Base-by-base conservation (phyloP, 2,113 vertebrate species). In the Leptodactylus fuscus region DNA sequence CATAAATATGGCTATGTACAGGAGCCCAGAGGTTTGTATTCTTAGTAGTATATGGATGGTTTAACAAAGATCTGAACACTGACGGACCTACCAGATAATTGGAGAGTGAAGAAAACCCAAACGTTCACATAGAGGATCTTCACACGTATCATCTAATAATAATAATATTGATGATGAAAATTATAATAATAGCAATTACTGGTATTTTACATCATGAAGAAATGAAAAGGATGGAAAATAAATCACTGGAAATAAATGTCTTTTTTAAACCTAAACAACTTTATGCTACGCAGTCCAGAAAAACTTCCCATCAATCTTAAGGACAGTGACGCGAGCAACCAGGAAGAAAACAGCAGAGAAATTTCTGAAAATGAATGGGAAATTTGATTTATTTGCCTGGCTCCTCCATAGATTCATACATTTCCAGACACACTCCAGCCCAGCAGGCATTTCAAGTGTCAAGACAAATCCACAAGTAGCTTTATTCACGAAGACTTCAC, bases 401-500 rank as follows among this genome's bases (percentile, higher is more conserved):
- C 65, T 86, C 70, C 38, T 86, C 71, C 84, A 81, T 73, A 73
- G 84, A 41, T 46, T 80, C 65, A 81, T 86, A 81, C 76, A 73
- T 44, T 81, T 58, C 62, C 67, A 81, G 84, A 86, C 67, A 86
- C 65, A 41, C 84, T 46, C 60, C 36, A 70, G 76, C 84, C 84
- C 84, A 73, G 84, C 76, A 86, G 84, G 84, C 76, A 86, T 86
- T 86, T 81, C 36, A 86, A 80, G 77, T 81, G 84, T 86, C 84
- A 86, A 86, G 77, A 79, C 76, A 60, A 86, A 86, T 86, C 65
- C 84, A 81, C 18, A 36, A 58, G 49, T 46, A 71, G 84, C 75
- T 86, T 86, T 81, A 73, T 86, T 86, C 84, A 81, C 65, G 60
- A 73, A 81, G 65, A 81, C 77, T 44, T 32, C 20, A 41, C 76